These are phyloP conservation scores for Andrena cerasifolii DNA, from an alignment of 1,140 invertebrate genomes.

Conservation along the genomic window DNA sequence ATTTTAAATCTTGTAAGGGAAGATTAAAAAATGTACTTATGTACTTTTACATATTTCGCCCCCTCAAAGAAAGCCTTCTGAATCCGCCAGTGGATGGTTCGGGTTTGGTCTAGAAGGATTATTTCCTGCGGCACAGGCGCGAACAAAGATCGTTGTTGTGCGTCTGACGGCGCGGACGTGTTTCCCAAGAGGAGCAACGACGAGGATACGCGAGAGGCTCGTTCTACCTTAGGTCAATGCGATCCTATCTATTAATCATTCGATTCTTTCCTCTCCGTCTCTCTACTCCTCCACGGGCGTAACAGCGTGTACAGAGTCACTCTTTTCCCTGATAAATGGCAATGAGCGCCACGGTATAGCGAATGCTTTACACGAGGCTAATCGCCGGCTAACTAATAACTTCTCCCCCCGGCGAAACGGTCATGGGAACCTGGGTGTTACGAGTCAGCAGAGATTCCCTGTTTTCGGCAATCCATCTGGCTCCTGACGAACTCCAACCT, in stretches of 20 bases:
- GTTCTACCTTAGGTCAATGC: slow-evolving; percentile 58
- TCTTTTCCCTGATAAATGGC: slow-evolving; percentile 68
- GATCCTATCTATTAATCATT: slow-evolving; percentile 70
- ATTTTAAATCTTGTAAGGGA: too few species aligned
- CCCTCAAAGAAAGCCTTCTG: too few species aligned
- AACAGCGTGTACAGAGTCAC: slow-evolving; percentile 53
- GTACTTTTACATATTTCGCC: too few species aligned
- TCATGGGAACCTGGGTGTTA: slow-evolving; percentile 57
- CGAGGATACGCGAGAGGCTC: slow-evolving; percentile 46
- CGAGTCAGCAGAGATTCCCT: slow-evolving; percentile 27
- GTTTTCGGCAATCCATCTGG: background rate
- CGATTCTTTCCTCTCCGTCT: slow-evolving; percentile 32
- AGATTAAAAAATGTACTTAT: too few species aligned
- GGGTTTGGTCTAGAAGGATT: slow-evolving; percentile 44
- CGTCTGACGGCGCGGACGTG: slow-evolving; percentile 38
- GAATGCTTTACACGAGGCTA: slow-evolving; percentile 60
- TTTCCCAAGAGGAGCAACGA: slow-evolving; percentile 55
- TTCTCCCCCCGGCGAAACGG: slow-evolving; percentile 30
- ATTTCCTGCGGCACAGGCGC: slow-evolving; percentile 33
- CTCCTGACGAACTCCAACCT: too few species aligned
- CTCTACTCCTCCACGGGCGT: slow-evolving; percentile 32
- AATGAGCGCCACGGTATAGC: slow-evolving; percentile 49
- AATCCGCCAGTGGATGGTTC: too few species aligned
- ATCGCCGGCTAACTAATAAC: slow-evolving; percentile 65
- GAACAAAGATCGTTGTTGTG: slow-evolving; percentile 52